Percentiles rank a stretch among this genome's conserved stretches.
Conservation (phyloP, 2,888 invertebrate genomes). For the Crocallis elinguaria region DNA sequence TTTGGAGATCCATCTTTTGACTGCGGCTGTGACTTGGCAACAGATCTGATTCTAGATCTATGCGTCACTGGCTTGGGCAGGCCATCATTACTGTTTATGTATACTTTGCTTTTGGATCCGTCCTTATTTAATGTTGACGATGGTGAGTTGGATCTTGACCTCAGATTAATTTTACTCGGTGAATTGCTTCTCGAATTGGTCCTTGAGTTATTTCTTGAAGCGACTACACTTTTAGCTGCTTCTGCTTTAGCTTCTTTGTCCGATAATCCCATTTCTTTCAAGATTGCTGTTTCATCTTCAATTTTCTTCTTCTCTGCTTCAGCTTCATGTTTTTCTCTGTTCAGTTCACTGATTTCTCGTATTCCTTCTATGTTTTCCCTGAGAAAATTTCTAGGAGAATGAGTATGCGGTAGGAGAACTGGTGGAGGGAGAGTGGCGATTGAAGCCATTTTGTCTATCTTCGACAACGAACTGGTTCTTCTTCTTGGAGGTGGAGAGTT, state of each 20-base stretch:
- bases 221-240: conserved; percentile 52
- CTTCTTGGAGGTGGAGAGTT: conserved; percentile 71
- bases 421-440: conserved; percentile 64
- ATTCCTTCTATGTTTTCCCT: conserved; percentile 80
- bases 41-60: conserved; percentile 64
- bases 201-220: conserved; percentile 48
- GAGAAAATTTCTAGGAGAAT: conserved; percentile 75
- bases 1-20: conserved; percentile 79
- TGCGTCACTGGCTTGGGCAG: conserved; percentile 62
- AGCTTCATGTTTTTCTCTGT: conserved; percentile 78
- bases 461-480: conserved; percentile 72
- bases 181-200: conserved; percentile 62
- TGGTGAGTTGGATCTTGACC: conserved; percentile 77
- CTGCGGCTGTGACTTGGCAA: conserved; percentile 76
- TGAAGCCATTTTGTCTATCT: conserved; percentile 73
- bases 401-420: conserved; percentile 60
- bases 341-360: conserved; percentile 76
- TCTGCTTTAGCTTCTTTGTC: conserved; percentile 62
- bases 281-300: conserved; percentile 77
- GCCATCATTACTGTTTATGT: conserved; percentile 59
- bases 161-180: conserved; percentile 66
- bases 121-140: conserved; percentile 61
- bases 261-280: conserved; percentile 77
- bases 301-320: conserved; percentile 70
- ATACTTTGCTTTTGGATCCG: conserved; percentile 60